These are phyloP conservation scores for Pseudopipra pipra DNA, from an alignment of 2,113 vertebrate species.

Conservation along the genomic window DNA sequence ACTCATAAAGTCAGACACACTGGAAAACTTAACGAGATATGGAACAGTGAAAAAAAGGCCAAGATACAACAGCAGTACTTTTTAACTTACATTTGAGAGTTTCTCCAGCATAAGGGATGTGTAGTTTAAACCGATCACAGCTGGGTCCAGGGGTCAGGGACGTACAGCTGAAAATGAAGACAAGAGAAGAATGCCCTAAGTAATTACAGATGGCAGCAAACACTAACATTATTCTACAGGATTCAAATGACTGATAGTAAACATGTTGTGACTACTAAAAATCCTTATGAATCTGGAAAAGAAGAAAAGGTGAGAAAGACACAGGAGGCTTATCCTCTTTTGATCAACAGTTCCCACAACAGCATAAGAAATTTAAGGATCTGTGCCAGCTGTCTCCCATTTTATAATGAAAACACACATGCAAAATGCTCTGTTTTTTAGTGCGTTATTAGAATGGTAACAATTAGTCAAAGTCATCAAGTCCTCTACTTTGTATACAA, in stretches of 20 bases:
- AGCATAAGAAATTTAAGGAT: not conserved
- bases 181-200: not conserved
- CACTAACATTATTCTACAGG: not conserved
- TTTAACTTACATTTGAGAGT: conserved; percentile 94
- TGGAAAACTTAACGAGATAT: not conserved
- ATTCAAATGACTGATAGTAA: not conserved
- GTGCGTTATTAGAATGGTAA: not conserved
- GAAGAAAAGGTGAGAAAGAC: not conserved
- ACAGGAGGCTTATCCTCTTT: not conserved
- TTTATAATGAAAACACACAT: not conserved
- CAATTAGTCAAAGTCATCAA: not conserved
- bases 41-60: not conserved
- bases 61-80: not conserved
- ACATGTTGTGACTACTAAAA: not conserved
- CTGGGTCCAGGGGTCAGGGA: conserved; percentile 93
- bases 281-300: not conserved
- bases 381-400: not conserved
- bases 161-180: conserved; percentile 81
- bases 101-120: conserved; percentile 98
- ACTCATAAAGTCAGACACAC: not conserved
- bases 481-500: not conserved
- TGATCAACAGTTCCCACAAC: not conserved
- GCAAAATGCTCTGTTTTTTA: not conserved
- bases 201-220: not conserved
- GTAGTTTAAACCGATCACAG: conserved; percentile 97